These are phyloP conservation scores for Drosophila sproati DNA, from an alignment of 1,140 invertebrate genomes.

Conservation along the genomic window DNA sequence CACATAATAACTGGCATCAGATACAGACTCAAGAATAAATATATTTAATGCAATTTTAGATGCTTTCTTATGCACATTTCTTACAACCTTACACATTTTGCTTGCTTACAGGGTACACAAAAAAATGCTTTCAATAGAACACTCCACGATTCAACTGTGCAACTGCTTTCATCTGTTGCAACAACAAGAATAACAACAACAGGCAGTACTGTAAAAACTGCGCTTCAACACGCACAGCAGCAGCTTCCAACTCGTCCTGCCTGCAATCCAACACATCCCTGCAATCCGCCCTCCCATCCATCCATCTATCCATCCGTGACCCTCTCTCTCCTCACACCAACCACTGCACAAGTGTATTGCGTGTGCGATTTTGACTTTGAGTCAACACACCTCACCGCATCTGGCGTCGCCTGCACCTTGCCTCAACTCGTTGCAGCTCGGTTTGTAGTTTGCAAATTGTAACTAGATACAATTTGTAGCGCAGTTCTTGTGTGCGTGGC, in stretches of 20 bases:
- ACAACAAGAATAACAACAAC: conserved; percentile 44
- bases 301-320: too few relatives aligned
- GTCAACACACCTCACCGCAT: conserved; percentile 8
- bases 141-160: conserved; percentile 21
- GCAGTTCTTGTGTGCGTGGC: conserved; percentile 60
- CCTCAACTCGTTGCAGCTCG: conserved; percentile 44
- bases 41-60: too few relatives aligned
- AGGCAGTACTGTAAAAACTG: conserved; percentile 68
- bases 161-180: conserved; percentile 47
- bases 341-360: conserved; percentile 26
- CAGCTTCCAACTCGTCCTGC: conserved; percentile 29
- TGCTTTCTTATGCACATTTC: too few relatives aligned
- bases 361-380: conserved; percentile 51
- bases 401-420: neutral
- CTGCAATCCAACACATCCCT: neutral
- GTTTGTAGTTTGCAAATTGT: conserved; percentile 83
- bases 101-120: neutral
- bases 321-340: too few relatives aligned
- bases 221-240: conserved; percentile 77
- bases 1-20: too few relatives aligned
- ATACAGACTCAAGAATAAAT: too few relatives aligned
- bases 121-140: conserved; percentile 43
- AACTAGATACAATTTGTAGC: conserved; percentile 83
- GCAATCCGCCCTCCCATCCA: neutral
- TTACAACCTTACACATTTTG: neutral